Conservation (phyloP, 2,888 invertebrate species). For the Aelia acuminata region DNA sequence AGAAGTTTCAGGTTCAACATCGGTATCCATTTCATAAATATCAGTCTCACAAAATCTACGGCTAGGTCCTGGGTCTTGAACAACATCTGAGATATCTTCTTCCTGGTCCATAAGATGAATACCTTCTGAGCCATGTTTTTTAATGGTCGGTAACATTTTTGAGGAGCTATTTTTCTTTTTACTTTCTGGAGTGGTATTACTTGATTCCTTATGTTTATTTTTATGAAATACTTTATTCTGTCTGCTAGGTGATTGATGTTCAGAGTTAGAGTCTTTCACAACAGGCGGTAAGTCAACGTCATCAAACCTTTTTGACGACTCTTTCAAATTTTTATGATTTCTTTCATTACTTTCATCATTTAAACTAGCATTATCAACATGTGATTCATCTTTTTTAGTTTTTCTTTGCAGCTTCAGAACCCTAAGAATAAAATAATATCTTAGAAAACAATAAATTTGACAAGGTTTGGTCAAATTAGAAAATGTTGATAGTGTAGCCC, state of each 20-base stretch:
- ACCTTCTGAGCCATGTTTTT: background rate
- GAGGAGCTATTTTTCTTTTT: conserved; percentile 53
- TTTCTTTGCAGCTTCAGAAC: conserved; percentile 62
- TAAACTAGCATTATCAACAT: conserved; percentile 39
- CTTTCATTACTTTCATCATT: conserved; percentile 49
- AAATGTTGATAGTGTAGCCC: background rate
- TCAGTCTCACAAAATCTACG: conserved; percentile 66
- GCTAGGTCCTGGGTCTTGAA: background rate
- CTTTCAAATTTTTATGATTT: background rate
- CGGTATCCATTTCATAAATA: conserved; percentile 70
- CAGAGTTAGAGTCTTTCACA: no score
- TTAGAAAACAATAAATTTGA: no score
- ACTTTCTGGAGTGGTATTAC: background rate
- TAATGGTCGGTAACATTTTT: conserved; percentile 62
- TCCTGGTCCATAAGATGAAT: background rate
- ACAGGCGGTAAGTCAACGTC: background rate
- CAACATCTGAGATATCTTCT: background rate
- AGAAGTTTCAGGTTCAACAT: conserved; percentile 64
- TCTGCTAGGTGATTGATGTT: background rate
- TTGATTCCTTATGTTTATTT: background rate
- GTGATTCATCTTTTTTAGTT: conserved; percentile 64
- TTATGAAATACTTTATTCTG: background rate
- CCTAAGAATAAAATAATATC: background rate
- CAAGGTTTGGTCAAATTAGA: no score
- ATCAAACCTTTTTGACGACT: background rate